A percentile compares a stretch with the other conserved stretches of the same genome.
These are phyloP conservation scores for Alouatta palliata DNA, from an alignment of 2,113 vertebrate genomes.

Conservation along the genomic window DNA sequence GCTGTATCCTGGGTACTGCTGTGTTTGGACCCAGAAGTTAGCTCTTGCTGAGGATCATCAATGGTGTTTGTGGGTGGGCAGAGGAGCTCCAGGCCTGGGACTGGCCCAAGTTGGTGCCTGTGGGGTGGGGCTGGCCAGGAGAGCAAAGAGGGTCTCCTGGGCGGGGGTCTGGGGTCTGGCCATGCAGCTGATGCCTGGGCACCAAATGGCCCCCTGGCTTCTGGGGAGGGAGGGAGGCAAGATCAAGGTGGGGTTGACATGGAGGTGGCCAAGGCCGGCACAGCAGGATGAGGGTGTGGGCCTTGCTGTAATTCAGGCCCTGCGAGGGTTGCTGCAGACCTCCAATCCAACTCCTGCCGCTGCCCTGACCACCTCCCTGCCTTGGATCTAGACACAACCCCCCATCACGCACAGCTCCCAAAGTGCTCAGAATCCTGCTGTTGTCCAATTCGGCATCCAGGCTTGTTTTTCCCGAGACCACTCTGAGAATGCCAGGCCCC, in stretches of 20 bases:
- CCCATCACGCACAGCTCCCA: background rate
- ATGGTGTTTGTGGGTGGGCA: too few species aligned
- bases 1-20: background rate
- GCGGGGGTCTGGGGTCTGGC: background rate
- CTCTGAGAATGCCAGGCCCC: background rate
- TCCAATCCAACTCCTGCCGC: accelerated
- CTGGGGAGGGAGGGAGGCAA: background rate
- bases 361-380: background rate
- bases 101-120: background rate
- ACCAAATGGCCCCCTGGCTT: background rate
- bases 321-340: background rate
- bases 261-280: background rate
- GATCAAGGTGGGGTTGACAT: background rate
- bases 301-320: background rate
- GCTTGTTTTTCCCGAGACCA: background rate
- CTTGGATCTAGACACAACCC: accelerated
- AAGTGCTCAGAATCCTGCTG: background rate
- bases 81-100: background rate
- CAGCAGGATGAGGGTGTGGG: background rate
- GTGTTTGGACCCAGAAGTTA: background rate
- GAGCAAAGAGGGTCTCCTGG: too few species aligned
- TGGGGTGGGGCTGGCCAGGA: background rate
- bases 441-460: background rate
- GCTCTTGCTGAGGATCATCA: background rate
- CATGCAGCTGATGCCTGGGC: background rate